Base-by-base conservation (phyloP, 1,140 invertebrate genomes). In the Drosophila arizonae region DNA sequence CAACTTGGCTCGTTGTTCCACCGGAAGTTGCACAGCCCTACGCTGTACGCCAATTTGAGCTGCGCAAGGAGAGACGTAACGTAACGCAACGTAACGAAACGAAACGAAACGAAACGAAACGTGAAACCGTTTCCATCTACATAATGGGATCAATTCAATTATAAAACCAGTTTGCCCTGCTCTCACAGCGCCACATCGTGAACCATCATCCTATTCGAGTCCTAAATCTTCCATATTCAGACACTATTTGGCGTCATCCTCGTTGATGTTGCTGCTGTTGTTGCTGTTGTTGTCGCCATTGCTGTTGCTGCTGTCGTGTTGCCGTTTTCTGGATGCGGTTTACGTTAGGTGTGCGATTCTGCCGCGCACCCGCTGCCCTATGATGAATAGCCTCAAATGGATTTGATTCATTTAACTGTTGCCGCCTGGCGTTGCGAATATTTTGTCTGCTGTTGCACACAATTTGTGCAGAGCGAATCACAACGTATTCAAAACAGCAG, bases 111-210 rank as follows among this genome's bases (percentile, higher is more conserved):
- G 56, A 60, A 84, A 77, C 77, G 81, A 75, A 73, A 87, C 76
- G 82, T 77, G 76, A 87, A 86, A 82, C 76, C 79, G 82, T 87
- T 87, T 87, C 81, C 82, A 87, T 87, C 82, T 87, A 82, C 82
- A 87, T 87, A 87, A 87, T 87, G 79, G 79, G 76, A 87, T 87
- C 82, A 87, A 87, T 87, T 87, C 82, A 87, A 87, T 87, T 87
- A 87, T 82, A 86, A 87, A 87, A 77, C 79, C 66, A 82, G 82
- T 87, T 81, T 87, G 57, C 76, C 65, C 75, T 62, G 45, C 78
- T 36, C 45, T 57, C 36, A 17, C 43, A 17, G n/a, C 43, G 9
- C 43, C 76, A 78, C 61, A 67, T 45, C 36, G 17, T 21, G 15
- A 36, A 24, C 39, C 50, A 24, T 15, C 43, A 57, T 39, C 45